Base-by-base conservation (phyloP, 2,113 vertebrate species). In the Bubo bubo region DNA sequence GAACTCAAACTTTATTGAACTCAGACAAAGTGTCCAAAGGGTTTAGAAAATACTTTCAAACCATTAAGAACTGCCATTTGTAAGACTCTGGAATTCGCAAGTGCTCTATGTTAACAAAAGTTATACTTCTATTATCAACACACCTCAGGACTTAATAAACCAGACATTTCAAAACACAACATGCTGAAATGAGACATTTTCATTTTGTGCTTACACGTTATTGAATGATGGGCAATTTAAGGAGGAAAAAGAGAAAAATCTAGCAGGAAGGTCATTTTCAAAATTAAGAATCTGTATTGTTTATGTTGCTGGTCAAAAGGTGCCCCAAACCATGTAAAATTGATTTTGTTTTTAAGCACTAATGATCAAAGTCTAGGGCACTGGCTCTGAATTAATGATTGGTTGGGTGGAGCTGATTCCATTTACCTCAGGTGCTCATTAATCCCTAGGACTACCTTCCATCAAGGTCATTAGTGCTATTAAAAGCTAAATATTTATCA, bases 401-500 rank as follows among this genome's bases (percentile, higher is more conserved):
- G 47, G 1, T 73, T 82, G 93, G 95, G 93, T 50, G 91, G 95
- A 95, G 74, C 63, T 35, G n/a, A 86, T 90, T 74, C 67, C 56
- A 74, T 96, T 96, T 95, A 97, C 94, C 91, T 94, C 91, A 91
- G 91, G 93, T 96, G 84, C 93, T 88, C 88, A 95, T 97, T 97
- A 97, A 90, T 94, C 75, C 84, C 53, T 73, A 73, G 10, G 18
- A 95, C 49, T 91, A 66, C 89, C 67, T 90, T 86, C 28, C 67
- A 83, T 73, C 89, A 90, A 95, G 95, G 96, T 95, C 94, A 88
- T 91, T 86, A 96, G 59, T 80, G 55, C 71, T 73, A 83, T 90
- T 95, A 93, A 88, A 91, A 94, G 41, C 87, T 74, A 91, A 97
- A 95, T 89, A 95, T 96, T 96, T 94, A 75, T 88, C 67, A 68